Conservation (phyloP, 2,888 invertebrate species). For the Athalia cordata region DNA sequence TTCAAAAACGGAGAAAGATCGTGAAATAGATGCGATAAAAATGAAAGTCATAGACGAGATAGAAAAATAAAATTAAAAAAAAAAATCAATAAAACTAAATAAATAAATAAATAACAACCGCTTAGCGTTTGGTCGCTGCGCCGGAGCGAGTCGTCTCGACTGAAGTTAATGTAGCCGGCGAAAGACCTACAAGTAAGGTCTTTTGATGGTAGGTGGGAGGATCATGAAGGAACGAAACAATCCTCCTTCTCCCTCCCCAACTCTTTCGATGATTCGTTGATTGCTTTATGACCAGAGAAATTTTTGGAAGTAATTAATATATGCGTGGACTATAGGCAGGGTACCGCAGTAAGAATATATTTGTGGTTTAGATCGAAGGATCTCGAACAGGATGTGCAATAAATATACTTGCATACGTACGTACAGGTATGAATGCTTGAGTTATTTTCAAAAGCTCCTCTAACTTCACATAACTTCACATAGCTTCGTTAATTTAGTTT, state of each 20-base stretch:
- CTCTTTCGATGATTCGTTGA: constrained; percentile 30
- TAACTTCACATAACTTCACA: too few species aligned
- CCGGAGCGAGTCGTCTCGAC: constrained; percentile 43
- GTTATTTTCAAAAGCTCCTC: background rate
- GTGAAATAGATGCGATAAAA: background rate
- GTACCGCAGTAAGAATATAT: background rate
- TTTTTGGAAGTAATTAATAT: background rate
- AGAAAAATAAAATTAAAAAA: constrained; percentile 22
- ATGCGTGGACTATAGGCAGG: background rate
- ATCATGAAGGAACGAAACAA: constrained; percentile 54
- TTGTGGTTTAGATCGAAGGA: background rate
- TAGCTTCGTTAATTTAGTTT: too few species aligned
- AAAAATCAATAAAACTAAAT: background rate
- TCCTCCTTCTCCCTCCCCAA: constrained; percentile 28
- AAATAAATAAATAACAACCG: background rate
- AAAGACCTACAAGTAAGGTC: constrained; percentile 54
- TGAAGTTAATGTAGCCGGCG: constrained; percentile 35
- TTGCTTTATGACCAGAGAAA: background rate
- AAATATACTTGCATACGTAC: too few species aligned
- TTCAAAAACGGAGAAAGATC: background rate
- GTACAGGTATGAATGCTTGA: background rate
- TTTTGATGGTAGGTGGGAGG: constrained; percentile 55
- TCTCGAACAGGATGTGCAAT: background rate
- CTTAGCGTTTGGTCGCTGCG: constrained; percentile 39
- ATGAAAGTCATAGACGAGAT: background rate